Base-by-base conservation (phyloP, 2,113 vertebrate species). In the Arizona elegans region DNA sequence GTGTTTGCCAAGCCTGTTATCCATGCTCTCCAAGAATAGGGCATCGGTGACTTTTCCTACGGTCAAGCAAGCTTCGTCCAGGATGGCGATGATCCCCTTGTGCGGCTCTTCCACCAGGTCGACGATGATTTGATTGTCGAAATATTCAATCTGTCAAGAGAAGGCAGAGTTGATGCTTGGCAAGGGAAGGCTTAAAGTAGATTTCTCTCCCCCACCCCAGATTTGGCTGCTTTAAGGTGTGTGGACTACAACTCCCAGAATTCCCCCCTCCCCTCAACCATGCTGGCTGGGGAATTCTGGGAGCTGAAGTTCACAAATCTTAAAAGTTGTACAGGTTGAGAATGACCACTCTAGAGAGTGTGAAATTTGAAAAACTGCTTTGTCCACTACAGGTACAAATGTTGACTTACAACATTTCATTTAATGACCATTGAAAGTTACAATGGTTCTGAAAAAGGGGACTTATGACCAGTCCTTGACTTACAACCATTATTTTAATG, bases 71-170 rank as follows among this genome's bases (percentile, higher is more conserved):
- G 99, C 99, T 88, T 99, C 99, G 0, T 99, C 99, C 96, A 99
- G 94, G 90, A 99, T 97, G 0, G 99, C 98, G 94, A 99, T 97
- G 96, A 99, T 97, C 21, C 99, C 99, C 3, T 98, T 98, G 95
- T 99, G 99, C 0, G 98, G 96, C 95, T 98, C 98, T 94, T 99
- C 99, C 95, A 99, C 99, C 9, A 99, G 98, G 38, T 99, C 98
- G 59, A 99, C 98, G 0, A 99, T 99, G 97, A 98, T 98, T 96
- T 99, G 98, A 29, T 99, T 99, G 97, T 99, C 98, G 95, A 99
- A 99, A 97, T 99, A 99, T 2, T 99, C 98, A 0, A 99, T 98
- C 99, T 99, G 97, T 0, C 0, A 0, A 5, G 21, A 58, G 5
- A 10, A n/a, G n/a, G 12, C 1, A 8, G 21, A 56, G 29, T 8